Conservation (phyloP, 23 tunicate species). For the Ascidia mentula region DNA sequence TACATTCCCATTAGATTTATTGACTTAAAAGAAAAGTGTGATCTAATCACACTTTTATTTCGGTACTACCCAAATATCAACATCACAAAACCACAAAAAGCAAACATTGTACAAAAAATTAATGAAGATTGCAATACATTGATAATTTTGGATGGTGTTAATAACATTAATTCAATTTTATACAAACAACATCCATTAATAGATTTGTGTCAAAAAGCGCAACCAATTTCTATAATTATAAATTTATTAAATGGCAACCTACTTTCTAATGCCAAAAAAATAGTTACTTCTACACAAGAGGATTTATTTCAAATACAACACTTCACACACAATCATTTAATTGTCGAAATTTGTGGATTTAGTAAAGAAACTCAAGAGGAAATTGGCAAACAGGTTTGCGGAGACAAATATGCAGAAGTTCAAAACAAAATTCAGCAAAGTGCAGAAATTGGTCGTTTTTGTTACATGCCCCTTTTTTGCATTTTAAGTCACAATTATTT, state of each 20-base stretch:
- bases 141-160: not conserved
- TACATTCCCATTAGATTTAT: not conserved
- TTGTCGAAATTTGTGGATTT: not conserved
- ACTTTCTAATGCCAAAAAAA: not conserved
- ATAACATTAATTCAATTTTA: not conserved
- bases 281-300: not conserved
- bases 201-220: not conserved
- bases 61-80: not conserved
- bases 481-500: not conserved
- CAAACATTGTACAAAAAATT: no score
- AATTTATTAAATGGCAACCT: not conserved
- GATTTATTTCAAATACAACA: not conserved
- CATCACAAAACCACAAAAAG: not conserved
- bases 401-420: not conserved
- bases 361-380: not conserved
- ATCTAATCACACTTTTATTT: not conserved
- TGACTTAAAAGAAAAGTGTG: not conserved
- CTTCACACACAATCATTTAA: not conserved
- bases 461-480: not conserved
- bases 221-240: not conserved
- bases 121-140: not conserved
- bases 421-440: not conserved
- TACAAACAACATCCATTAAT: not conserved
- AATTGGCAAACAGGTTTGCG: not conserved
- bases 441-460: not conserved